Conservation (phyloP, 2,797 vertebrate genomes). For the Cottoperca gobio region DNA sequence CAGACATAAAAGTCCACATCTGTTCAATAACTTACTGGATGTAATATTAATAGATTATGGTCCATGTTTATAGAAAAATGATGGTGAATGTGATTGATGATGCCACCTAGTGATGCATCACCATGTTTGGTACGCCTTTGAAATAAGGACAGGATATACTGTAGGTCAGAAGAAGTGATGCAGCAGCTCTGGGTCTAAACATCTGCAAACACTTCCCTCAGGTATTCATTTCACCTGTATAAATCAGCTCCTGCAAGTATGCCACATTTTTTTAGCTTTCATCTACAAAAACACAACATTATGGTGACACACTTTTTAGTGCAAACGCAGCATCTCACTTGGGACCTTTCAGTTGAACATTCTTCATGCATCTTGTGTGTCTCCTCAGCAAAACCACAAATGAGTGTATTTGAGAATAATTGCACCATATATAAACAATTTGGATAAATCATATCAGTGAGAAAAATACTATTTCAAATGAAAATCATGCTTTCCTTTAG, state of each 20-base stretch:
- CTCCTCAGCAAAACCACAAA: slow-evolving; percentile 1
- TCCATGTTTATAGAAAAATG: slow-evolving; percentile 2
- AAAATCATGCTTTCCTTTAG: neutral
- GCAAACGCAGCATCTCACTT: neutral
- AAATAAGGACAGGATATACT: slow-evolving; percentile 14
- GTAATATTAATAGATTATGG: neutral
- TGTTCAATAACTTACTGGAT: neutral
- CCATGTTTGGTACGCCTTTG: slow-evolving; percentile 29
- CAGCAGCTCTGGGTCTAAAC: neutral
- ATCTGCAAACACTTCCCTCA: neutral
- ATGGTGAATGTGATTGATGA: slow-evolving; percentile 23
- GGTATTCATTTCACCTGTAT: neutral
- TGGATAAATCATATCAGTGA: neutral
- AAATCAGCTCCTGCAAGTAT: slow-evolving; percentile 3
- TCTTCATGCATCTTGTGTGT: neutral
- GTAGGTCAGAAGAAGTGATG: slow-evolving; percentile 12
- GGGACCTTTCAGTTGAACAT: neutral
- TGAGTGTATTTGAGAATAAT: neutral
- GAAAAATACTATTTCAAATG: neutral
- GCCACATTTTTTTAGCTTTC: too few species aligned
- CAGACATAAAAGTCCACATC: neutral
- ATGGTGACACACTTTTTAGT: neutral
- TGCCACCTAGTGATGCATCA: neutral
- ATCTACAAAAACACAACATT: neutral
- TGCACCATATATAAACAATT: neutral